Percentiles rank a stretch among this genome's conserved stretches.
These are phyloP conservation scores for Mormyrus proboscirostris DNA, from an alignment of 2,797 vertebrate species.

Conservation along the genomic window DNA sequence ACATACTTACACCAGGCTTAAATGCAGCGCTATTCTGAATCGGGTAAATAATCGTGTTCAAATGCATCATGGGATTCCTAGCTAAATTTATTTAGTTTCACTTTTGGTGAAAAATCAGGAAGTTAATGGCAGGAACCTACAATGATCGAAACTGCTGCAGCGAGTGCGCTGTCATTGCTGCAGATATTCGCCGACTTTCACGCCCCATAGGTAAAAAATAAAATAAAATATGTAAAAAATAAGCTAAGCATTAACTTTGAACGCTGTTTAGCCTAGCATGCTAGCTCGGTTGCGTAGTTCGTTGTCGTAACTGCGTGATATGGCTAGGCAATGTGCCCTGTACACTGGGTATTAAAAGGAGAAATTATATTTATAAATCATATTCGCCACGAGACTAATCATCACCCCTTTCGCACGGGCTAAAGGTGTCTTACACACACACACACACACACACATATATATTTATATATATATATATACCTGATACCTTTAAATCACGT, in stretches of 20 bases:
- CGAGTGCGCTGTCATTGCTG: background rate
- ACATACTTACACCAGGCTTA: background rate
- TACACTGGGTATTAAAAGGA: background rate
- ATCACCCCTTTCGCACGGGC: background rate
- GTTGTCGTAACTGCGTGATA: background rate
- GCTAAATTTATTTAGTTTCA: slow-evolving; percentile 57
- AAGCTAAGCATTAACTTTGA: background rate
- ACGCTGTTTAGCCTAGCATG: background rate
- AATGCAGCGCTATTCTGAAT: background rate
- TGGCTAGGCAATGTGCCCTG: background rate
- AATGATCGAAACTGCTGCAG: background rate
- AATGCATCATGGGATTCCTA: slow-evolving; percentile 34
- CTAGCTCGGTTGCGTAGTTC: background rate
- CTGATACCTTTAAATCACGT: background rate
- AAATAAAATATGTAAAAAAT: background rate
- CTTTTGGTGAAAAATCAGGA: slow-evolving; percentile 51
- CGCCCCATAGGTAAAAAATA: background rate
- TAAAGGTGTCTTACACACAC: background rate
- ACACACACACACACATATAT: too few relatives aligned
- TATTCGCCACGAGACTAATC: background rate
- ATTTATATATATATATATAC: background rate
- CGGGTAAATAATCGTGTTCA: background rate
- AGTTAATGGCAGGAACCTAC: slow-evolving; percentile 40
- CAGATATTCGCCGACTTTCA: background rate
- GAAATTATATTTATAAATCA: background rate